Percentiles rank a stretch among this genome's conserved stretches.
phyloP scores from a whole-genome alignment of 2,113 vertebrate genomes.

The Mixornis gularis region DNA sequence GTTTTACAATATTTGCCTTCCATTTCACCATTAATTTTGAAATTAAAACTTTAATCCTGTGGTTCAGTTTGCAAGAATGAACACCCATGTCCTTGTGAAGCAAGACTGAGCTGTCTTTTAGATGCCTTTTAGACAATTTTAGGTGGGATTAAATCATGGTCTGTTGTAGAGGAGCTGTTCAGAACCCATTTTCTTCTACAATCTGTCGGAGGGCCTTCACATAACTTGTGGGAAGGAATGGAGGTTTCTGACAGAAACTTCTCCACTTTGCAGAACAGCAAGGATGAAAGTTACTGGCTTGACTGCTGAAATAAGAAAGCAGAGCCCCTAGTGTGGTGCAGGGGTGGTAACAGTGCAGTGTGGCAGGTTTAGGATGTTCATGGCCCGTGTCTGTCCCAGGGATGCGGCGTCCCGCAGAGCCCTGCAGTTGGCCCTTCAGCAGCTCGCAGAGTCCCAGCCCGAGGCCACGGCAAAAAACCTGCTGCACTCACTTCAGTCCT shows the following conservation, averaged over 20 bases:
- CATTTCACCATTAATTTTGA: neutral
- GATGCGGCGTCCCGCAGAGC: slow-evolving; percentile 90
- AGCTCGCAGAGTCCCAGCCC: slow-evolving; percentile 85
- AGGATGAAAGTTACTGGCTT: neutral
- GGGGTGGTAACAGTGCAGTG: accelerated
- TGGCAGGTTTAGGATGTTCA: neutral
- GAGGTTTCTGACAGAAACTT: neutral
- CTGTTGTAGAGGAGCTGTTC: neutral
- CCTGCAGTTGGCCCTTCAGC: slow-evolving; percentile 83
- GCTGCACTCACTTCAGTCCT: slow-evolving; percentile 83
- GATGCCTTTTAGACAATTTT: neutral
- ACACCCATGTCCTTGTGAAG: neutral
- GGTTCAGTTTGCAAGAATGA: neutral
- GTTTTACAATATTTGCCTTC: neutral
- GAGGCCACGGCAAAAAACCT: slow-evolving; percentile 84
- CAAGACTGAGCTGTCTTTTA: neutral
- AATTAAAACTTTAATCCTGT: neutral
- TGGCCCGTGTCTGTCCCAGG: slow-evolving; percentile 11
- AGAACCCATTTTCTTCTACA: neutral
- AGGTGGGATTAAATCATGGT: neutral
- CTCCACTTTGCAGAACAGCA: neutral
- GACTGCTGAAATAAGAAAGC: neutral
- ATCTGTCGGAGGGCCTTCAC: accelerated
- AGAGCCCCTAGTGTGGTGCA: neutral
- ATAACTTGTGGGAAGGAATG: neutral